These are phyloP conservation scores for Drosophila multiciliata DNA, from an alignment of 2,888 invertebrate species.

Conservation along the genomic window DNA sequence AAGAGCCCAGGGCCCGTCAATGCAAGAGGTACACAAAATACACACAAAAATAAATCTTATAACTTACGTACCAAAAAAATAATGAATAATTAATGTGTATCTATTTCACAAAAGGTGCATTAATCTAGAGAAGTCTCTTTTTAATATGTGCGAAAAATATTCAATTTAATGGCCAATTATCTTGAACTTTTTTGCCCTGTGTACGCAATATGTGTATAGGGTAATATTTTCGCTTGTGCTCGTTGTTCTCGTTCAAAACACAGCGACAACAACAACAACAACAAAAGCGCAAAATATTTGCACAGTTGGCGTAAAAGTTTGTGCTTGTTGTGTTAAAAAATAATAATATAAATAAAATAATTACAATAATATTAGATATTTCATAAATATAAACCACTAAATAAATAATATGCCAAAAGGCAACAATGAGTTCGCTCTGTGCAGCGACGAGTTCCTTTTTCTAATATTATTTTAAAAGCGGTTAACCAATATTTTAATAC, in stretches of 20 bases:
- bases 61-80: not conserved
- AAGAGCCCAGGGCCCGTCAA: slow-evolving; percentile 31
- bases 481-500: slow-evolving; percentile 32
- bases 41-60: not conserved
- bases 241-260: slow-evolving; percentile 8
- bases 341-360: slow-evolving; percentile 39
- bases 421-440: slow-evolving; percentile 62
- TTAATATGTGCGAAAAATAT: not conserved
- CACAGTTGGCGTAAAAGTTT: slow-evolving; percentile 68
- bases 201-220: not conserved
- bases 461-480: slow-evolving; percentile 54
- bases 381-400: slow-evolving; percentile 40
- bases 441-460: slow-evolving; percentile 45
- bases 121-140: not conserved
- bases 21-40: not conserved
- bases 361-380: slow-evolving; percentile 58
- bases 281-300: slow-evolving; percentile 53
- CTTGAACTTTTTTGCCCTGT: not conserved
- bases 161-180: not conserved
- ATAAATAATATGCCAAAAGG: slow-evolving; percentile 38
- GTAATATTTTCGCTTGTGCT: not conserved
- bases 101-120: not conserved
- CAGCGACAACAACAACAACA: slow-evolving; percentile 14
- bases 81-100: not conserved
- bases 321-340: slow-evolving; percentile 32